Evolutionary conservation across 2,113 vertebrate genomes (phyloP), one percentile per base, ranked within the genome.

Genomic region (Erythrolamprus reginae): DNA sequence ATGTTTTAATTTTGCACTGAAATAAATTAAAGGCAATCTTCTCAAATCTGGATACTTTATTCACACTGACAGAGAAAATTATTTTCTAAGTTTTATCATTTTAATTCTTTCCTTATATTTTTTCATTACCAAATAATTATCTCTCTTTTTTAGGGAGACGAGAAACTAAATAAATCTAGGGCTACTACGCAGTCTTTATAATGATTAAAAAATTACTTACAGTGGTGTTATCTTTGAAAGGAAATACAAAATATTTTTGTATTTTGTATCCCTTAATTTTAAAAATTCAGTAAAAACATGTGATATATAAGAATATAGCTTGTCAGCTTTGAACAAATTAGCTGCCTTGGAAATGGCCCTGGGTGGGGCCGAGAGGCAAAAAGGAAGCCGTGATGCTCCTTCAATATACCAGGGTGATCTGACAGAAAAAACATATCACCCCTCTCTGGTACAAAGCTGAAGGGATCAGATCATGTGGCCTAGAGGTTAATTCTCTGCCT

Each of bases 21-120:
- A 93, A 92, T 92, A 94, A 94, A 95, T 93, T 55, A 94, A 94
- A 95, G 33, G 19, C 89, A 93, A 87, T 87, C n/a, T n/a, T n/a
- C n/a, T n/a, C n/a, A n/a, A n/a, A 96, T 95, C 87, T 93, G 94
- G 94, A 89, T 94, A 96, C 92, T n/a, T 91, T 95, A 96, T 96
- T 96, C 94, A 94, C 89, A 89, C 38, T 92, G 95, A 96, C 95
- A 93, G 0, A 90, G 48, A 93, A 82, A 93, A 95, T 93, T 93
- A 93, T 96, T 95, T 96, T 94, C 90, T 93, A 91, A 92, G 56
- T 93, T 95, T 95, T 88, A 88, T 95, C 96, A 96, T 96, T 93
- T 93, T 94, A 94, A 89, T 94, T 94, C 53, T 92, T 94, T 70
- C 94, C 91, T 84, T 93, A 92, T 94, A 96, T n/a, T 95, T 96